These are phyloP conservation scores for Aphelocoma californica DNA, from an alignment of 2,797 vertebrate species.

Conservation along the genomic window DNA sequence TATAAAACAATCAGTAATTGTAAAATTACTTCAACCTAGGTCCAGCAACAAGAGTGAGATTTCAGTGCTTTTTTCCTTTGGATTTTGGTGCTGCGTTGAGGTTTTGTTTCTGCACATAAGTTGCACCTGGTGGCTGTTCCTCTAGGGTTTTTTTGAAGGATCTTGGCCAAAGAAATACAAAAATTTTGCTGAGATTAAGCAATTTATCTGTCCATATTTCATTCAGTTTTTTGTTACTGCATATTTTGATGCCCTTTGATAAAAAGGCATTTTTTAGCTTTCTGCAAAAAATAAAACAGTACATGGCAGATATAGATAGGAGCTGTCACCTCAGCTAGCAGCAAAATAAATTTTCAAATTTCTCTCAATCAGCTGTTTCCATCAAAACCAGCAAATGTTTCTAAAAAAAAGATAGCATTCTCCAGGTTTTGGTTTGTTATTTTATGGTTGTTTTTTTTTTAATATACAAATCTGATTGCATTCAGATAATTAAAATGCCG, in stretches of 20 bases:
- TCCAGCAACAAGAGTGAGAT: not conserved
- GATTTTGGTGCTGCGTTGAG: not conserved
- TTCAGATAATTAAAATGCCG: conserved; percentile 68
- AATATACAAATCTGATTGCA: conserved; percentile 42
- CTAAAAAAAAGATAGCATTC: not conserved
- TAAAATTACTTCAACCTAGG: not conserved
- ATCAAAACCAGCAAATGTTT: not conserved
- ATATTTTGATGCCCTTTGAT: not conserved
- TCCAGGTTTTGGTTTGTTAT: not conserved
- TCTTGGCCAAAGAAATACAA: not conserved
- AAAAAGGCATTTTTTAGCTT: not conserved
- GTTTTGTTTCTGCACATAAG: not conserved
- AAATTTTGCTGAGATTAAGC: not conserved
- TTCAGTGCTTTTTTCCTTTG: not conserved
- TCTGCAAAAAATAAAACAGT: not conserved
- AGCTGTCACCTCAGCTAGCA: not conserved
- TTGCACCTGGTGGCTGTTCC: not conserved
- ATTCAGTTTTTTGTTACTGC: not conserved
- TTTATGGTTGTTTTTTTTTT: not conserved
- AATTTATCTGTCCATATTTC: not conserved
- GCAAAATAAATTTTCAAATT: not conserved
- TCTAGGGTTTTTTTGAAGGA: not conserved
- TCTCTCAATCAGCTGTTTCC: not conserved
- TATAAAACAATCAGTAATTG: not conserved
- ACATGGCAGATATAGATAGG: not conserved